A percentile compares a stretch with the other conserved stretches of the same genome.
Conservation (phyloP, 2,888 invertebrate genomes). For the Heteromyza rotundicornis region DNA sequence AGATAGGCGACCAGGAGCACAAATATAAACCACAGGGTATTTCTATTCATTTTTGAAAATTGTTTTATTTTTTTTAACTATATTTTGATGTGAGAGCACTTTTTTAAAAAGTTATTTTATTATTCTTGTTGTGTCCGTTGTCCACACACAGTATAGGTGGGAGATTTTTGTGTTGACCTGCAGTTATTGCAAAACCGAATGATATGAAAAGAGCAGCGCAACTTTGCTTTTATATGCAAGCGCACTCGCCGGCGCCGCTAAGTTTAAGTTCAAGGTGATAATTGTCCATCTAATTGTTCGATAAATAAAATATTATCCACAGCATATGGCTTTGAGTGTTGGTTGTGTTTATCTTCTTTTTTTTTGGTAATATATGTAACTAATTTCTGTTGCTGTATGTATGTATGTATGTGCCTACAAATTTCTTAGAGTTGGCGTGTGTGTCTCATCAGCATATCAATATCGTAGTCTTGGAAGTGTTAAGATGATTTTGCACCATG, state of each 20-base stretch:
- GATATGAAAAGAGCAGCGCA: conserved; percentile 30
- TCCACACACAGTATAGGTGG: not conserved
- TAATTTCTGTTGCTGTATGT: not conserved
- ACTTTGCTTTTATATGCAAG: conserved; percentile 37
- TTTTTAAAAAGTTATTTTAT: not conserved
- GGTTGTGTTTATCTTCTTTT: too few relatives aligned
- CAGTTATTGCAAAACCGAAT: conserved; percentile 45
- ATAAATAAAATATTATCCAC: conserved; percentile 22
- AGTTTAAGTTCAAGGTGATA: conserved; percentile 46
- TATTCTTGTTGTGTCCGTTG: conserved; percentile 26
- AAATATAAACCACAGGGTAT: conserved; percentile 43
- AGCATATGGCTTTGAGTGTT: not conserved
- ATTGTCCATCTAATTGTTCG: conserved; percentile 32
- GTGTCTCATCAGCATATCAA: too few relatives aligned
- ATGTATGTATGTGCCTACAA: too few relatives aligned
- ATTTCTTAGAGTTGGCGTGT: too few relatives aligned
- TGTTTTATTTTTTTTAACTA: too few relatives aligned
- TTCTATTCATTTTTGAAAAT: conserved; percentile 48
- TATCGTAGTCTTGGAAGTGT: too few relatives aligned
- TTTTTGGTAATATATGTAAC: not conserved
- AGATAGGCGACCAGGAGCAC: conserved; percentile 46
- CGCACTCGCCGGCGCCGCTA: conserved; percentile 5
- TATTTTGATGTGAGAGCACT: too few relatives aligned
- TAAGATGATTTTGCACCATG: not conserved
- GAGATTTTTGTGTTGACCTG: conserved; percentile 7